Conservation (phyloP, 1,140 invertebrate species). For the Pseudomyrmex pallidus region DNA sequence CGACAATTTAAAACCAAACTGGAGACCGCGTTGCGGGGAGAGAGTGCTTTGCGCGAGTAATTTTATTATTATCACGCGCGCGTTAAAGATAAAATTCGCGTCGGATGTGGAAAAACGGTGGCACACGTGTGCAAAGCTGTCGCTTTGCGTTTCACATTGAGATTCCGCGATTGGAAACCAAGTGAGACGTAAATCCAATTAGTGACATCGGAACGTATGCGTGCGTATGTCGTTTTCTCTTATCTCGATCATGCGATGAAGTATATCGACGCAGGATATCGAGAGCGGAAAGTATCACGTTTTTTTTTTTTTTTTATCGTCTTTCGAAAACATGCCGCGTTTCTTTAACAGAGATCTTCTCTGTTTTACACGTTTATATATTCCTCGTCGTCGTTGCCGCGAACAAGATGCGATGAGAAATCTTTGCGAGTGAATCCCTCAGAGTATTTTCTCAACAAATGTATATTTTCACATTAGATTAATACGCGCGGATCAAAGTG, state of each 20-base stretch:
- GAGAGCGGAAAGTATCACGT: too few species aligned
- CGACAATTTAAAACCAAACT: slow-evolving; percentile 31
- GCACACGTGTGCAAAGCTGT: not conserved
- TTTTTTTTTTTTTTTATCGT: too few species aligned
- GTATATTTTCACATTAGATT: not conserved
- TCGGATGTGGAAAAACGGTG: not conserved
- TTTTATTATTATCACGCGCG: not conserved
- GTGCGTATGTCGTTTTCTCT: slow-evolving; percentile 2
- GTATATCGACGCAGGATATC: not conserved
- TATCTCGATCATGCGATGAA: slow-evolving; percentile 1
- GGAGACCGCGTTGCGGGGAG: not conserved
- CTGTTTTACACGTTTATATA: not conserved
- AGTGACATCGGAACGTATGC: not conserved
- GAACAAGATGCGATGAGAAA: too few species aligned
- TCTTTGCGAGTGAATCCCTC: not conserved
- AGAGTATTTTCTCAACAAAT: not conserved
- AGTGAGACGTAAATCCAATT: slow-evolving; percentile 42
- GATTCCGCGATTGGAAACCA: not conserved
- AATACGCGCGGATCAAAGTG: not conserved
- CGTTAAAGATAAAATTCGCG: not conserved
- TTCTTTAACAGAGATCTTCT: too few species aligned
- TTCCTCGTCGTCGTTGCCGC: not conserved
- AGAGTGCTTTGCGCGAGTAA: not conserved
- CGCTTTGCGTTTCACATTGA: slow-evolving; percentile 25
- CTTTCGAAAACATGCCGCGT: too few species aligned